Percentiles rank a stretch among this genome's conserved stretches.
phyloP scores from a whole-genome alignment of 2,797 vertebrate species.

The Huso huso region DNA sequence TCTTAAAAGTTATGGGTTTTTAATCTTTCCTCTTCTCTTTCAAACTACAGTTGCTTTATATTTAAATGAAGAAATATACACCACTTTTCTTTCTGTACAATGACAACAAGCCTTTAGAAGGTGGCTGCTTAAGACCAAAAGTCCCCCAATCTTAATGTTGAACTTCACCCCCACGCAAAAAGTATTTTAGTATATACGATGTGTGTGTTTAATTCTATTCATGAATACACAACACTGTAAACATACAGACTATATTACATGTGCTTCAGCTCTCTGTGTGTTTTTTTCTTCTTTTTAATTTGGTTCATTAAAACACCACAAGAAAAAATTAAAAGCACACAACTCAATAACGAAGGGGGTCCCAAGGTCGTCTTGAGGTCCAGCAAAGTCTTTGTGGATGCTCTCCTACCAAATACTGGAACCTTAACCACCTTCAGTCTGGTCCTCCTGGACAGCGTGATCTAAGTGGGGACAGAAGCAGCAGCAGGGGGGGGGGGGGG shows the following conservation, averaged over 20 bases:
- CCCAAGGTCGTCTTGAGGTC: constrained; percentile 31
- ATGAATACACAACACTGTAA: constrained; percentile 99
- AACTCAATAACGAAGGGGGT: constrained; percentile 31
- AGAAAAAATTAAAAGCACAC: constrained; percentile 50
- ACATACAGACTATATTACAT: constrained; percentile 99
- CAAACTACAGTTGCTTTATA: constrained; percentile 57
- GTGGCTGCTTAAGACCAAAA: constrained; percentile 73
- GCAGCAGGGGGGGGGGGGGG: neutral
- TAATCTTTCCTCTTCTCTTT: constrained; percentile 26
- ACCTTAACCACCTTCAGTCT: neutral
- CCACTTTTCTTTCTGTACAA: constrained; percentile 75
- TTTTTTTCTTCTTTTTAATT: constrained; percentile 41
- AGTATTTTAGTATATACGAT: constrained; percentile 19
- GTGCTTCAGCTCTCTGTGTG: constrained; percentile 85
- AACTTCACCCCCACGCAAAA: constrained; percentile 51
- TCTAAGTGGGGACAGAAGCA: constrained; percentile 2
- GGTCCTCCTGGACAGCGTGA: constrained; percentile 9
- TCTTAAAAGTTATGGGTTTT: constrained; percentile 22
- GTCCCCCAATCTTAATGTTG: constrained; percentile 59
- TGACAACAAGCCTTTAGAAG: constrained; percentile 60
- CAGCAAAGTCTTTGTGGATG: constrained; percentile 17
- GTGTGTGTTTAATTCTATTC: constrained; percentile 69
- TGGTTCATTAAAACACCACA: constrained; percentile 82
- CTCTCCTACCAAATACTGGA: neutral
- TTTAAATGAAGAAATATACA: constrained; percentile 82